phyloP scores from a whole-genome alignment of 1,140 invertebrate genomes.

The Achroia grisella region DNA sequence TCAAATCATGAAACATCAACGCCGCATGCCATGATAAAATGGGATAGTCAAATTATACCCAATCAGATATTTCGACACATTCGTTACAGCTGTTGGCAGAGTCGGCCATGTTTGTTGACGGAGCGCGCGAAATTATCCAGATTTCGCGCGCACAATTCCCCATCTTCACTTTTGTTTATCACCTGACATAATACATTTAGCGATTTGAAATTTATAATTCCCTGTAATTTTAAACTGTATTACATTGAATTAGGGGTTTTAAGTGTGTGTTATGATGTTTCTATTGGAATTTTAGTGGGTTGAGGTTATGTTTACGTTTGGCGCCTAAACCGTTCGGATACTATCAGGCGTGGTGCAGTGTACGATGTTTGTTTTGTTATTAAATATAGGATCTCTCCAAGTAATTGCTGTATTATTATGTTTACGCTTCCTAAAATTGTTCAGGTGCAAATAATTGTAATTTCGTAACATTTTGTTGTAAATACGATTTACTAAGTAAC shows the following conservation, averaged over 20 bases:
- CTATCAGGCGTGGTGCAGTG: conserved; percentile 6
- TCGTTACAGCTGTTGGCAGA: conserved; percentile 14
- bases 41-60: conserved; percentile 14
- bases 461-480: no score
- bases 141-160: conserved; percentile 43
- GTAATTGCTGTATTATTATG: conserved; percentile 21
- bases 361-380: conserved; percentile 23
- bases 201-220: conserved; percentile 21
- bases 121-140: conserved; percentile 57
- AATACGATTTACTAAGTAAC: no score
- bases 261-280: conserved; percentile 17
- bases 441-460: conserved; percentile 9
- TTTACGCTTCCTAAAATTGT: conserved; percentile 10
- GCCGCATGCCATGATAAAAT: conserved; percentile 32
- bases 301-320: conserved; percentile 19
- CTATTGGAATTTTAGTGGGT: conserved; percentile 6
- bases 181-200: conserved; percentile 33
- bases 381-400: conserved; percentile 19
- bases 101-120: conserved; percentile 50
- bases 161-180: conserved; percentile 34
- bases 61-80: conserved; percentile 41
- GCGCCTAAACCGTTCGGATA: conserved; percentile 15
- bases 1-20: background rate
- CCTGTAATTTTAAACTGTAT: conserved; percentile 23
- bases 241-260: conserved; percentile 20